Base-by-base conservation (phyloP, 2,113 vertebrate genomes). In the Gambusia affinis region DNA sequence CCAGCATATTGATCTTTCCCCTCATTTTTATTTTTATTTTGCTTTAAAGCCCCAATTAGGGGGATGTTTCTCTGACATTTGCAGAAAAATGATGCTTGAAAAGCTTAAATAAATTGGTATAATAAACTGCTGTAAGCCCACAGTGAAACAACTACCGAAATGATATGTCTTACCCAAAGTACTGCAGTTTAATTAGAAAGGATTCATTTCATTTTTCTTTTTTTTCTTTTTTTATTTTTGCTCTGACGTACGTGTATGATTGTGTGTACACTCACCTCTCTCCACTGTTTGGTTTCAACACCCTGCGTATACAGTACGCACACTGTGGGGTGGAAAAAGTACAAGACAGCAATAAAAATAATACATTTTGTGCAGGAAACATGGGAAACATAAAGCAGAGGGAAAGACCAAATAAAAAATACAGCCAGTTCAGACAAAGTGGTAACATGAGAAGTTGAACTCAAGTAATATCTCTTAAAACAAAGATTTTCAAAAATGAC, bases 281-380 rank as follows among this genome's bases (percentile, higher is more conserved):
- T 89, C 97, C 97, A 98, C 76, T 98, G 97, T 84, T 96, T 96
- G 85, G 95, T 96, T 90, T 97, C 96, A 54, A 97, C 94, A 24
- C 95, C 95, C 90, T 98, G 97, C 1, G 95, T 96, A 80, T 98
- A 98, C 72, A 98, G 95, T 73, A 98, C 97, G 3, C 97, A 98
- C 51, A 98, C 97, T 98, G 92, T 51, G 31, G 17, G 22, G 22
- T 3, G 51, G 2, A 86, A 83, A 82, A 79, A 60, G 73, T 29
- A 76, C 6, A 77, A 85, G 60, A 74, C 1, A 83, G 57, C 5
- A 19, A 79, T 37, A 30, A 62, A 79, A 68, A 51, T 37, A 62
- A 31, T 3, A 71, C 47, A 72, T 66, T 31, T 77, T 33, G 22
- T 60, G 22, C 47, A 54, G 64, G 30, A 47, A 60, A 67, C 6